phyloP scores from a whole-genome alignment of 2,888 invertebrate genomes.

The Aphodius sticticus region DNA sequence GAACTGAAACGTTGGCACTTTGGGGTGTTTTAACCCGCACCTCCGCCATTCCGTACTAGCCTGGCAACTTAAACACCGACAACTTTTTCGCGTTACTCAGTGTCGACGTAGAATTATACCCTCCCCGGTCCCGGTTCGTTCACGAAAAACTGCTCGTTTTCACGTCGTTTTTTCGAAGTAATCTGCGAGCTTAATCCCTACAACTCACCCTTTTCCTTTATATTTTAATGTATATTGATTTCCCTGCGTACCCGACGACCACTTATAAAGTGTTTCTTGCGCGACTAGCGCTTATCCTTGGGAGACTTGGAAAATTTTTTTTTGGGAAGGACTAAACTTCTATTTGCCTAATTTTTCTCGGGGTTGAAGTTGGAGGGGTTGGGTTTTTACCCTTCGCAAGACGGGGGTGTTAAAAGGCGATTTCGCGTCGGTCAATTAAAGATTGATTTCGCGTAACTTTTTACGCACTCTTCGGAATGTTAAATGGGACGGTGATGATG shows the following conservation, averaged over 20 bases:
- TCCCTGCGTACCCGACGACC: background rate
- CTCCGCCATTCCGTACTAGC: background rate
- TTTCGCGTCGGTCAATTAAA: background rate
- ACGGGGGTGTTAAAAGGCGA: background rate
- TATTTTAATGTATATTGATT: conserved; percentile 4
- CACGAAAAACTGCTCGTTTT: background rate
- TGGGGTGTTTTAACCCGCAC: background rate
- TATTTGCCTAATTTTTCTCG: background rate
- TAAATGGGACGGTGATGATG: conserved; percentile 4
- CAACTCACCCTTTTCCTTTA: background rate
- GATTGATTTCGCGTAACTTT: conserved; percentile 4
- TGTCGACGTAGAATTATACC: background rate
- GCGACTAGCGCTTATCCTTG: background rate
- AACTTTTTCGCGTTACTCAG: background rate
- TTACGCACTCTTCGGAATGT: background rate
- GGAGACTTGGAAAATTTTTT: background rate
- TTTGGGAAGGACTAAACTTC: background rate
- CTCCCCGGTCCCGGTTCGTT: background rate
- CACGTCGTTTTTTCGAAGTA: conserved; percentile 1
- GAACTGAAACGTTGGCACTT: background rate
- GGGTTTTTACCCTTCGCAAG: background rate
- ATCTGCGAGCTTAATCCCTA: background rate
- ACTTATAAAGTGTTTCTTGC: background rate
- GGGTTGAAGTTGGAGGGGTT: background rate
- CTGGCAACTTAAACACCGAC: background rate